Evolutionary conservation across 1,140 invertebrate genomes (phyloP), one percentile per base, ranked within the genome.

Genomic region (Heliconius eleuchia): DNA sequence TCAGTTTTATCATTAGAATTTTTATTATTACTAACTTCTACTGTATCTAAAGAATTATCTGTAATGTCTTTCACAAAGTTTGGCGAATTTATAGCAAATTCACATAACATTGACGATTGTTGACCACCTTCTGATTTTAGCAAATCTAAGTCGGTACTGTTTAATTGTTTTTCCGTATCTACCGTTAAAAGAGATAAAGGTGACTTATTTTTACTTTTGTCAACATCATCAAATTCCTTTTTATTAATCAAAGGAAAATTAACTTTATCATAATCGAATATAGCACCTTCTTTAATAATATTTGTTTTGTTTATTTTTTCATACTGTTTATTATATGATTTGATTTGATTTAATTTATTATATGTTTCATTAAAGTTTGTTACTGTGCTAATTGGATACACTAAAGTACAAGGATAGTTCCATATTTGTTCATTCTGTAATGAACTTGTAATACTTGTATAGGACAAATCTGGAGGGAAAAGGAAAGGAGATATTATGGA

Each of bases 131-230:
- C 78, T 75, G 39, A 30, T 66, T 8, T 66, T 11, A 79, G 60
- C 71, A 52, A 5, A n/a, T 86, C 85, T 74, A 90, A 75, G 57
- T 90, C 87, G 2, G 88, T 88, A 50, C 83, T 86, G 37, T 84
- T 79, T 30, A 85, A 82, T 77, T 87, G 86, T 71, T 85, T 86
- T 81, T 91, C 89, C 66, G 76, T 71, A 18, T 86, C 82, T 19
- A 80, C 84, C 27, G 80, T 84, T 52, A 80, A 73, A 13, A 77
- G 73, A 37, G 84, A 85, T 23, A 80, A 57, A 34, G 76, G 80
- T n/a, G 80, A 83, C 46, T 82, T 75, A 50, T 70, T 72, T n/a
- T 76, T 39, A 23, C 39, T 73, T 73, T 13, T 79, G 55, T 55
- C 57, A 27, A 2, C n/a, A 80, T 76, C 27, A 57, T 13, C 16